Evolutionary conservation across 2,888 invertebrate genomes (phyloP), one percentile per base, ranked within the genome.

Genomic region (Mimas tiliae): DNA sequence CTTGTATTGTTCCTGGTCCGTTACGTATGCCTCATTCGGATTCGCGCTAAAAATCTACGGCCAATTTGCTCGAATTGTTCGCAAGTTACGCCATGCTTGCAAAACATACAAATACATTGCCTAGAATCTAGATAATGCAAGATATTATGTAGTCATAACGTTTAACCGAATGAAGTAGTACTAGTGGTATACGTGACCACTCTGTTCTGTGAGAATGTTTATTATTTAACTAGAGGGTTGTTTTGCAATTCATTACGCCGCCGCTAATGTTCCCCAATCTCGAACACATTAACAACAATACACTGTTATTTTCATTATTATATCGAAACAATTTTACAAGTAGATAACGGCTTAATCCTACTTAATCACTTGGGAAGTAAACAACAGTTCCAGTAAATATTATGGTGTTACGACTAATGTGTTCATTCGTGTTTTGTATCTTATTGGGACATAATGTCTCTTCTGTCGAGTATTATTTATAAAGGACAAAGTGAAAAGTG

Each of bases 401-500:
- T 38, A 58, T 58, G 38, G 14, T 42, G 58, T 19, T 16, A 38
- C 16, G 1, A 1, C 12, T 52, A n/a, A 21, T 21, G 34, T 65
- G 8, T 42, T 45, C 65, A 65, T 65, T 65, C n/a, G 50, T 65
- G 7, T 8, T 50, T n/a, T 8, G 19, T 1, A 0, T 11, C 14
- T 16, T 21, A 42, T 21, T 34, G 50, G 14, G 51, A 12, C 62
- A 42, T 33, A 33, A 65, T 50, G 50, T 51, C 55, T 47, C 16
- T 67, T 0, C 34, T 73, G 7, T 74, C 69, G 64, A 67, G n/a
- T 63, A 68, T 67, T 45, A 63, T 70, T 33, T 72, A 53, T 7
- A 64, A 64, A 65, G 73, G 80, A 42, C 58, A 58, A 11, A 58
- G 58, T 58, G 58, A 58, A 58, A 78, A 76, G 67, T 79, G 70